Conservation (phyloP, 2,113 vertebrate genomes). For the Pangasianodon hypophthalmus region DNA sequence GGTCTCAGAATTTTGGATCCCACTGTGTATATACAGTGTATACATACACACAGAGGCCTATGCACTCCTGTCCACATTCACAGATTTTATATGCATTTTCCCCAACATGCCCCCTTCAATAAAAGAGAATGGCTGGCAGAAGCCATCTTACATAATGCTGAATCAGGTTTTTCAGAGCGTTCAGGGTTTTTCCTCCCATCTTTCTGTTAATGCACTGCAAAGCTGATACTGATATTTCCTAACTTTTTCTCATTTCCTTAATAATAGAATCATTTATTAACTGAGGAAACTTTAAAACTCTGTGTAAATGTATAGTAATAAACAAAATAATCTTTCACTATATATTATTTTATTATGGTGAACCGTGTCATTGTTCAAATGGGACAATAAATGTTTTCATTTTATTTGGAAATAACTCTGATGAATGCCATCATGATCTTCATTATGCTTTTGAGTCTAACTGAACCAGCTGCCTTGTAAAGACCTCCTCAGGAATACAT, state of each 20-base stretch:
- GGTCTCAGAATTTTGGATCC: no score
- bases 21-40: not conserved
- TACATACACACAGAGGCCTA: not conserved
- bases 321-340: not conserved
- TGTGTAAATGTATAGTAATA: not conserved
- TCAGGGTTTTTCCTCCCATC: not conserved
- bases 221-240: not conserved
- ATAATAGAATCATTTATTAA: not conserved
- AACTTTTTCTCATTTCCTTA: not conserved
- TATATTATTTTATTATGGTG: not conserved
- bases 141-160: not conserved
- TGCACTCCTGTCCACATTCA: not conserved
- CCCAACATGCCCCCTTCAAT: not conserved
- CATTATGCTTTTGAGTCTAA: not conserved
- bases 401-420: not conserved
- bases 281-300: not conserved
- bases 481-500: conserved; percentile 12
- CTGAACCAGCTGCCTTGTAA: not conserved
- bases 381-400: not conserved
- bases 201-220: not conserved
- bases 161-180: not conserved
- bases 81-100: not conserved
- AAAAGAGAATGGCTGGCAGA: not conserved
- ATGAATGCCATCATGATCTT: not conserved
- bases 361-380: not conserved